Base-by-base conservation (phyloP, 64 coral and sea anemone species). In the Pocillopora verrucosa region DNA sequence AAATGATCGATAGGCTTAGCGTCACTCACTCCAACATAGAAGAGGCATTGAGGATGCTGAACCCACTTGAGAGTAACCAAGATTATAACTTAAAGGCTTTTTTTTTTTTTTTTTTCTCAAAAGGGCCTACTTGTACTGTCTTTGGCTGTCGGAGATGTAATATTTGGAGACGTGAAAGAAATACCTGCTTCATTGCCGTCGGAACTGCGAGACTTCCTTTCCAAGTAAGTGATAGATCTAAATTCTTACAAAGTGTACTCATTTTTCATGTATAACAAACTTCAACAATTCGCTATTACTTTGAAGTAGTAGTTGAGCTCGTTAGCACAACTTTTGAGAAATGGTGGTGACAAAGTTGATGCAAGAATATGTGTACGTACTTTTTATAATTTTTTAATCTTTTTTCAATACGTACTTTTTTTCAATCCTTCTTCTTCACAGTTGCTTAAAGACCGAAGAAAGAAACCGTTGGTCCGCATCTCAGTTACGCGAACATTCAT, bases 91-190 rank as follows among this genome's bases (percentile, higher is more conserved):
- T 3, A 3, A 45, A 45, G 6, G 41, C 37, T 24, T 38, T 13
- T 76, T 37, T 68, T 30, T 38, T 16, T 61, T 24, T 61, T 22
- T 83, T 37, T 68, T 25, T 38, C 11, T 17, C 65, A 24, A 56
- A 17, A 98, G 96, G 96, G 96, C 16, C 65, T 98, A 15, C 22
- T 98, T 19, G 74, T 98, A 16, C 70, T 98, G n/a, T 98, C 93
- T 13, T 85, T 94, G 79, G 73, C 88, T 34, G 63, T 80, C 62
- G 96, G 96, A 74, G 90, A 95, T 37, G 41, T 84, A 3, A 89
- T 99, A 0, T 91, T 73, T 74, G 83, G 80, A 58, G 79, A 77
- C 56, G 82, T 64, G 45, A 69, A 79, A 10, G 88, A 92, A 60
- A 86, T 99, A 62, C 84, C 96, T 2, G 65, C 75, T 34, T 34